Evolutionary conservation across 2,888 invertebrate species (phyloP), one percentile per base, ranked within the genome.

Genomic region (Taphrorychus bicolor): DNA sequence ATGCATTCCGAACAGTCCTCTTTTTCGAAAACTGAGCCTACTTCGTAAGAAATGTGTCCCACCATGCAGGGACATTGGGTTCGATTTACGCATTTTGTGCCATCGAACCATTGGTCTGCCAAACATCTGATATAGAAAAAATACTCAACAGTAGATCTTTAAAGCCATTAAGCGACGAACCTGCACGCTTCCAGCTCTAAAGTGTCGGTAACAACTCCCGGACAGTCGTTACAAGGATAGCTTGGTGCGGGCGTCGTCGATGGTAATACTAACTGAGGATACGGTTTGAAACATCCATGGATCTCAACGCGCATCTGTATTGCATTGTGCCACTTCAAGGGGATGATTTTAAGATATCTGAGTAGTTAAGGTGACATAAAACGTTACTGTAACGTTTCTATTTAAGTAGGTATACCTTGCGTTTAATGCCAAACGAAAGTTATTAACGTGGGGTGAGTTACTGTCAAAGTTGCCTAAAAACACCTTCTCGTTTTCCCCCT

Each of bases 21-120:
- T 45, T 89, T 90, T 72, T 89, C 87, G 79, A 89, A 94, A 11
- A 85, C 83, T 0, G 88, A 85, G 0, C 93, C 93, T 41, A 93
- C 89, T 0, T 88, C 83, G 78, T 92, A 92, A 85, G 83, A 75
- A 70, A 90, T 85, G 73, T 89, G 88, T 17, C 88, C 89, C 67
- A 89, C 86, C 48, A 91, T 83, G 78, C 95, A 95, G 0, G 94
- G 92, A 78, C 95, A 95, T 76, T 91, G 86, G 70, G 88, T 86
- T 63, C 88, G 84, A 0, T 86, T 77, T 4, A 92, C 90, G 80
- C 95, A 95, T 68, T 82, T 82, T 72, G 85, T 84, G 7, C 94
- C 94, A 82, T 94, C 88, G 87, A 91, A 94, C 84, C 86, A 89
- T 14, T 85, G 77, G 2, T 84, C 83, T 58, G 81, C 73, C 42